These are phyloP conservation scores for Aspidiotus rigidus DNA, from an alignment of 2,888 invertebrate genomes.

Conservation along the genomic window DNA sequence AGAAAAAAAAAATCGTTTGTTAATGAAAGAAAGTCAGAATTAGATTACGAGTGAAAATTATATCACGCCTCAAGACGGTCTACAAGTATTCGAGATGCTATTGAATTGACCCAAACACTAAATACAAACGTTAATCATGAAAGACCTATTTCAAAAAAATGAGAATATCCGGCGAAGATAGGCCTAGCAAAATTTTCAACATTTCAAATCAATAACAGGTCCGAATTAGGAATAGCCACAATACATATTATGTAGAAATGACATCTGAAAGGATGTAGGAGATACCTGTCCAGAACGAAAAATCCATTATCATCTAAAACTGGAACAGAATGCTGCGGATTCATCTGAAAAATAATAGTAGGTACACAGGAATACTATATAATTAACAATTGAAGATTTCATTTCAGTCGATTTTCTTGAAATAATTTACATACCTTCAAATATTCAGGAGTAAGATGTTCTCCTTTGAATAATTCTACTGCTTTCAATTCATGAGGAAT, in stretches of 20 bases:
- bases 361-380: no score
- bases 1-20: not conserved
- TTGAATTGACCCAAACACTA: not conserved
- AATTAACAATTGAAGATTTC: no score
- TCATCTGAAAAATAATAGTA: not conserved
- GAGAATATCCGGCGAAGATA: no score
- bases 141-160: no score
- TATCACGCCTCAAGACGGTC: not conserved
- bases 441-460: constrained; percentile 25
- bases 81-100: not conserved
- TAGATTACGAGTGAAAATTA: not conserved
- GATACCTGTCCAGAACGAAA: not conserved
- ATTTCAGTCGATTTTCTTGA: no score
- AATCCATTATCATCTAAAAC: not conserved
- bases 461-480: constrained; percentile 9
- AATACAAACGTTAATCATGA: no score
- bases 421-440: constrained; percentile 7
- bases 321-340: not conserved
- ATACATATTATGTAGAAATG: no score
- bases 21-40: not conserved
- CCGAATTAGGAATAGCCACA: no score
- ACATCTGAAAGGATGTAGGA: no score
- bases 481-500: constrained; percentile 12
- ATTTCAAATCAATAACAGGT: no score
- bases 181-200: no score